These are phyloP conservation scores for Gallinago jamesoni DNA, from an alignment of 2,113 vertebrate species.

Conservation along the genomic window DNA sequence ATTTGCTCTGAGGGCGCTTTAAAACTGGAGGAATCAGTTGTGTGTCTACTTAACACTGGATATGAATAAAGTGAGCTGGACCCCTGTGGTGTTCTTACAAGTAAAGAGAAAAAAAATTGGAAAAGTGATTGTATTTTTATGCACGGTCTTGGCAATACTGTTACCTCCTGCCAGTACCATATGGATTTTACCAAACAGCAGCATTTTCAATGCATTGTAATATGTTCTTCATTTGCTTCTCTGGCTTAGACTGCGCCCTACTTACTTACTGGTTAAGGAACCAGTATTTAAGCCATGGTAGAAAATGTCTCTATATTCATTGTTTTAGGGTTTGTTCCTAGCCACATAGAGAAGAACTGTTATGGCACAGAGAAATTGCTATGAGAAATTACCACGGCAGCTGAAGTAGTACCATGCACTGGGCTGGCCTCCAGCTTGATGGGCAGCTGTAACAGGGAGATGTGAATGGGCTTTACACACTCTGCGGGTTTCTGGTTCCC, in stretches of 20 bases:
- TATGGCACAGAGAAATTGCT: background rate
- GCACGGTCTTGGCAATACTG: background rate
- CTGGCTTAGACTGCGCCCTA: background rate
- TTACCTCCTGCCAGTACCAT: background rate
- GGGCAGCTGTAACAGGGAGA: fast-evolving
- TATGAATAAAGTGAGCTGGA: background rate
- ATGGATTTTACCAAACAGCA: background rate
- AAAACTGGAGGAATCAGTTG: background rate
- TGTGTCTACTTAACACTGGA: background rate
- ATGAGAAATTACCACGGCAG: background rate
- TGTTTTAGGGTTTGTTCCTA: background rate
- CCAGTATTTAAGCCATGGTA: background rate
- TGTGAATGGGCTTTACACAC: fast-evolving
- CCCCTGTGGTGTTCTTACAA: background rate
- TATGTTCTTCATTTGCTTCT: background rate
- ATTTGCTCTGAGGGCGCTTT: background rate
- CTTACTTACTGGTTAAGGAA: background rate
- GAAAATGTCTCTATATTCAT: background rate
- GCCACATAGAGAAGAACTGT: background rate
- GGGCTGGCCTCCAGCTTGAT: background rate
- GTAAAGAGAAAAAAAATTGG: background rate
- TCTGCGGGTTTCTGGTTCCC: background rate
- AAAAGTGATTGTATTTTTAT: background rate
- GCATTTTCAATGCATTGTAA: background rate
- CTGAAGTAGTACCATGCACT: background rate